Conservation (phyloP, 2,888 invertebrate species). For the Masnerella sp. region DNA sequence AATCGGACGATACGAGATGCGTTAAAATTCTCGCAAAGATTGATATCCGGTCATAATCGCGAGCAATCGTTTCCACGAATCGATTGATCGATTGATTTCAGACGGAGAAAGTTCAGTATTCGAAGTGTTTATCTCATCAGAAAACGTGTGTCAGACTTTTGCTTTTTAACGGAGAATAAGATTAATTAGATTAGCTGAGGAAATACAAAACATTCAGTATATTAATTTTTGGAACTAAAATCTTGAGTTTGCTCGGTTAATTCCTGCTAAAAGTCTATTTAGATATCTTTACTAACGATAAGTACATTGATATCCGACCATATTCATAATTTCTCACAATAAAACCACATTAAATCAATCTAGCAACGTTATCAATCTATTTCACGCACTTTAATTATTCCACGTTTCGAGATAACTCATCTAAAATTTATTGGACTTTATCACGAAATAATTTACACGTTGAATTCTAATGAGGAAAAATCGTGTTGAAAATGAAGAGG, state of each 20-base stretch:
- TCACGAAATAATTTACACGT: constrained; percentile 21
- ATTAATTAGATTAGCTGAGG: constrained; percentile 2
- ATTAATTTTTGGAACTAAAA: too few species aligned
- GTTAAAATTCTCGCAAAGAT: constrained; percentile 9
- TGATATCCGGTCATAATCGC: constrained; percentile 22
- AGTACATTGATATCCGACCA: too few species aligned
- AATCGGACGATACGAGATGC: constrained; percentile 2
- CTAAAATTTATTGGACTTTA: constrained; percentile 21
- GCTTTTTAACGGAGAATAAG: constrained; percentile 14
- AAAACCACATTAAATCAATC: too few species aligned
- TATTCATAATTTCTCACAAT: too few species aligned
- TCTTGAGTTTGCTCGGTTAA: too few species aligned
- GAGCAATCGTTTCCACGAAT: constrained; percentile 45
- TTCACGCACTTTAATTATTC: constrained; percentile 5
- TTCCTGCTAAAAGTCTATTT: too few species aligned
- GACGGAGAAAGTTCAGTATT: constrained; percentile 35
- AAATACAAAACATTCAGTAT: too few species aligned
- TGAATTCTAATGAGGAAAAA: constrained; percentile 26
- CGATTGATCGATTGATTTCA: constrained; percentile 38
- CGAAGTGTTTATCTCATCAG: too few species aligned
- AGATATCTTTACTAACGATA: too few species aligned
- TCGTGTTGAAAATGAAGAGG: background rate
- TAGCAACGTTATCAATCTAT: constrained; percentile 10
- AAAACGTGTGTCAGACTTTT: constrained; percentile 20
- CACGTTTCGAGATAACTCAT: constrained; percentile 15